Percentiles rank a stretch among this genome's conserved stretches.
These are phyloP conservation scores for Pterocles orientalis DNA, from an alignment of 2,113 vertebrate genomes.

Conservation along the genomic window DNA sequence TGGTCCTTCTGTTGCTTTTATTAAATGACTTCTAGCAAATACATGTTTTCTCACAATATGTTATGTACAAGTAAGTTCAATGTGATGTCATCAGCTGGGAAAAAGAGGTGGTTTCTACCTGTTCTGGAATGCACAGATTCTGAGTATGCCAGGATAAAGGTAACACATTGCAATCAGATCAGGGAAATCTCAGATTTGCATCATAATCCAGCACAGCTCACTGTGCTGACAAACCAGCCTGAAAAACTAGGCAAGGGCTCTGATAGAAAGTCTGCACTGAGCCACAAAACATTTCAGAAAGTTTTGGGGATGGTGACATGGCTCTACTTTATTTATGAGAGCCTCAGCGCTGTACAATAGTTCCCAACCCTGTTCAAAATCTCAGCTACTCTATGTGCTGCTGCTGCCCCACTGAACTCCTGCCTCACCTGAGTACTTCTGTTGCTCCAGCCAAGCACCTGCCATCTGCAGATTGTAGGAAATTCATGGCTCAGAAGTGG, in stretches of 20 bases:
- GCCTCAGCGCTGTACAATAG: neutral
- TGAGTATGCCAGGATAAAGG: neutral
- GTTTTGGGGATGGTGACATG: neutral
- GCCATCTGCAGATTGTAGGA: neutral
- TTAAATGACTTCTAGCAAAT: neutral
- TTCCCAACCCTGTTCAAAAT: neutral
- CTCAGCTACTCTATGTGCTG: accelerated
- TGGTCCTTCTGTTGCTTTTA: neutral
- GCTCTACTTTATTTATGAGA: neutral
- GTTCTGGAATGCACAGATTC: neutral
- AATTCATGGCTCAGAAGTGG: neutral
- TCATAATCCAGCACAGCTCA: neutral
- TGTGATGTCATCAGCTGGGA: neutral
- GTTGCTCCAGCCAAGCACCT: neutral
- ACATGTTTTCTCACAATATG: neutral
- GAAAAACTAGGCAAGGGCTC: neutral
- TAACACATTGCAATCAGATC: neutral
- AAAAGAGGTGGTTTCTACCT: neutral
- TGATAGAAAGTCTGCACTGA: neutral
- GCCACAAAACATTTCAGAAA: neutral
- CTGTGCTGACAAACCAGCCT: neutral
- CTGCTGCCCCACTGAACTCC: neutral
- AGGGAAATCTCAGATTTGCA: neutral
- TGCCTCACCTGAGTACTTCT: neutral
- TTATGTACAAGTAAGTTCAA: neutral